Conservation (phyloP, 1,140 invertebrate species). For the Drepana arcuata region DNA sequence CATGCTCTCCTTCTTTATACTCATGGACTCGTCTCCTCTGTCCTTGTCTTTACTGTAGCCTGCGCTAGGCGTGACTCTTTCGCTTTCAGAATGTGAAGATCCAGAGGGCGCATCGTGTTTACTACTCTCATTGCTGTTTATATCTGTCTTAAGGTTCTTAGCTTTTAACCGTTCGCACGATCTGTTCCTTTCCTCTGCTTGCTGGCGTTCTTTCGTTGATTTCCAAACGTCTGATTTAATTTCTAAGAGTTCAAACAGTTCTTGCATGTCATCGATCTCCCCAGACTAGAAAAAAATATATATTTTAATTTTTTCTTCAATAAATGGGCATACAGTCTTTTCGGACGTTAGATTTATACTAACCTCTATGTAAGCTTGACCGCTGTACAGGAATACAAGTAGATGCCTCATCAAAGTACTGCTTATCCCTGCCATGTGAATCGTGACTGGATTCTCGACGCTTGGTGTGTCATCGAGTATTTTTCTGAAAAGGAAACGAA, state of each 20-base stretch:
- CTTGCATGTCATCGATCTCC: constrained; percentile 85
- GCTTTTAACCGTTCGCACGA: constrained; percentile 71
- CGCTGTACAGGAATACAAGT: constrained; percentile 87
- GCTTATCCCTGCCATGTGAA: constrained; percentile 86
- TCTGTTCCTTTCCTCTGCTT: constrained; percentile 65
- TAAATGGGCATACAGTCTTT: not conserved
- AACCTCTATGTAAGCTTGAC: constrained; percentile 86
- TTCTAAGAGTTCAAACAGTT: constrained; percentile 85
- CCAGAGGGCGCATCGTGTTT: constrained; percentile 68
- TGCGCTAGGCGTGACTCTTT: constrained; percentile 57
- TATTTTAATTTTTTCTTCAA: constrained; percentile 1
- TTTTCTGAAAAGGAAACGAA: constrained; percentile 61
- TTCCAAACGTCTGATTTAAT: constrained; percentile 86
- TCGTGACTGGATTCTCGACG: constrained; percentile 79
- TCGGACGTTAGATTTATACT: constrained; percentile 16
- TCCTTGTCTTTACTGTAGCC: constrained; percentile 63
- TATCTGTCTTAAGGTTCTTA: constrained; percentile 74
- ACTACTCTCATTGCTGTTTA: constrained; percentile 76
- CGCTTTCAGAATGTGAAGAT: constrained; percentile 67
- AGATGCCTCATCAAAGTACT: constrained; percentile 83
- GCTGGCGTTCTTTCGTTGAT: constrained; percentile 72
- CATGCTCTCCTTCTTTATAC: constrained; percentile 70
- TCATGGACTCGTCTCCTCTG: constrained; percentile 44
- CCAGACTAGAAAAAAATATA: constrained; percentile 76
- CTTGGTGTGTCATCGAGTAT: constrained; percentile 82